A percentile compares a stretch with the other conserved stretches of the same genome.
These are phyloP conservation scores for Girardinus metallicus DNA, from an alignment of 2,797 vertebrate species.

Conservation along the genomic window DNA sequence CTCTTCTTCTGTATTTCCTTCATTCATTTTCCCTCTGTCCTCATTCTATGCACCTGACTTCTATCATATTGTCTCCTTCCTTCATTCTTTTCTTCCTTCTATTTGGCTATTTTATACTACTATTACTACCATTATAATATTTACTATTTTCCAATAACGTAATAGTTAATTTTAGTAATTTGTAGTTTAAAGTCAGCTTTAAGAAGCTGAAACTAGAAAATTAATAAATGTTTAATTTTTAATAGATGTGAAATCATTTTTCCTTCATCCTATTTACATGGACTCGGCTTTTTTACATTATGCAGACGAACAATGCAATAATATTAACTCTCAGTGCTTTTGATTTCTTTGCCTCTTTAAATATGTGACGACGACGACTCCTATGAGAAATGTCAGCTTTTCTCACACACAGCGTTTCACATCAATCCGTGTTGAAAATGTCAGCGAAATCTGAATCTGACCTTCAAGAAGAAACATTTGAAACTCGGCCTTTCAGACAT, in stretches of 20 bases:
- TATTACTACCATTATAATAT: no score
- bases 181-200: not conserved
- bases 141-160: not conserved
- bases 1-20: no score
- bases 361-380: conserved; percentile 31
- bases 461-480: conserved; percentile 71
- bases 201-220: not conserved
- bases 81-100: no score
- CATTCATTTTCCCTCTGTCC: no score
- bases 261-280: conserved; percentile 2
- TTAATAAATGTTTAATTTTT: not conserved
- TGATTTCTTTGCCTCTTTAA: conserved; percentile 41
- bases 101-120: not conserved
- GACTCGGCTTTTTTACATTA: conserved; percentile 20
- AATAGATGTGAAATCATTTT: not conserved
- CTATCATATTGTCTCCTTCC: not conserved
- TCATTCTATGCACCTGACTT: no score
- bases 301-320: conserved; percentile 7
- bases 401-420: conserved; percentile 40
- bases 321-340: conserved; percentile 23
- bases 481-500: conserved; percentile 53
- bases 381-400: conserved; percentile 62
- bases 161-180: not conserved
- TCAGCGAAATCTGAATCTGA: conserved; percentile 71
- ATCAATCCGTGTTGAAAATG: conserved; percentile 63